These are phyloP conservation scores for Pteropus alecto DNA, from an alignment of 2,113 vertebrate genomes.

Conservation along the genomic window DNA sequence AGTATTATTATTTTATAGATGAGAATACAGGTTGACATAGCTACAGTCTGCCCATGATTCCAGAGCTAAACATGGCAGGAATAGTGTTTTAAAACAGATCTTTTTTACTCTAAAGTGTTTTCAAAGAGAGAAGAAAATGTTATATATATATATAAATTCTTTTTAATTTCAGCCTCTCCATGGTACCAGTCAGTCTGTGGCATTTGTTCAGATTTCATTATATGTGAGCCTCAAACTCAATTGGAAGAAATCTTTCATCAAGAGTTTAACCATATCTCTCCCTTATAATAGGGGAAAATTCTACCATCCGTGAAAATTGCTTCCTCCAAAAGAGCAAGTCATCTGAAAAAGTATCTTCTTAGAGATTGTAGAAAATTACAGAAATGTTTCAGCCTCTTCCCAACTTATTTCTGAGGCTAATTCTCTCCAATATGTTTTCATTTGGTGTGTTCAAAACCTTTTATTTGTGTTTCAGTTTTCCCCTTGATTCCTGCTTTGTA, in stretches of 20 bases:
- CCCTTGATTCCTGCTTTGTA: not conserved
- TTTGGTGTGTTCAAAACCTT: not conserved
- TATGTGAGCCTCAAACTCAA: conserved; percentile 55
- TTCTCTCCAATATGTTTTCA: not conserved
- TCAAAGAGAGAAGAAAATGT: not conserved
- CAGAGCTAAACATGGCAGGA: not conserved
- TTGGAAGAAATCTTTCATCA: conserved; percentile 67
- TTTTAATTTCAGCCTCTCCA: conserved; percentile 50
- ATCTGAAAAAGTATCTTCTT: conserved; percentile 55
- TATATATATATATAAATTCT: not conserved
- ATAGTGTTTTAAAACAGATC: not conserved
- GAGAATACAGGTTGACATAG: not conserved
- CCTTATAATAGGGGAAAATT: conserved; percentile 60
- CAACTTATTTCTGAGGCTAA: not conserved
- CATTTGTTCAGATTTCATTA: conserved; percentile 67
- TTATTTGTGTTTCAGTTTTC: not conserved
- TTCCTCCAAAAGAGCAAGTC: conserved; percentile 60
- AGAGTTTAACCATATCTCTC: conserved; percentile 63
- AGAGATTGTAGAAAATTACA: conserved; percentile 58
- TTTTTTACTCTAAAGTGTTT: conserved; percentile 16
- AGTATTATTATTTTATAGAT: not conserved
- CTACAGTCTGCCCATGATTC: not conserved
- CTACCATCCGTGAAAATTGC: conserved; percentile 66
- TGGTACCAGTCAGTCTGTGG: not conserved
- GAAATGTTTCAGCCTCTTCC: conserved; percentile 4